Conservation (phyloP, 2,113 vertebrate species). For the Trichechus manatus region DNA sequence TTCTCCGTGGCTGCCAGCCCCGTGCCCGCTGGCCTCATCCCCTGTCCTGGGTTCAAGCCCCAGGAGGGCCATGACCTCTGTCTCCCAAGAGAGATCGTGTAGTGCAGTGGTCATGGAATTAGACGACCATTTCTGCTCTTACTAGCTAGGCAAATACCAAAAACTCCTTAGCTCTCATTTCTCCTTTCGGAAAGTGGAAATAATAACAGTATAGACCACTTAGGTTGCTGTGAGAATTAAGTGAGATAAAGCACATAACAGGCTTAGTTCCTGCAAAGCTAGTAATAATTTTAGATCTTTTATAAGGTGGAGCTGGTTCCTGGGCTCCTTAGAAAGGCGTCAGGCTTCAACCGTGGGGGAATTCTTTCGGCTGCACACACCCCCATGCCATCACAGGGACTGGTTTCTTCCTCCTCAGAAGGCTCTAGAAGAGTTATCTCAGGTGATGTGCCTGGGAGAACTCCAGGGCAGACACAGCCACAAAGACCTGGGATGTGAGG, state of each 20-base stretch:
- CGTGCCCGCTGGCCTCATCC: background rate
- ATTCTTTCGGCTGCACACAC: background rate
- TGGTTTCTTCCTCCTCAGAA: slow-evolving; percentile 31
- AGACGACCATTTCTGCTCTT: background rate
- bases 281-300: background rate
- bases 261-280: background rate
- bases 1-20: background rate
- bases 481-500: background rate
- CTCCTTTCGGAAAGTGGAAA: slow-evolving; percentile 4
- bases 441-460: background rate
- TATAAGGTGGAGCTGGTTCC: background rate
- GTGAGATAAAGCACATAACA: background rate
- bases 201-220: background rate
- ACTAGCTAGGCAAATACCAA: background rate
- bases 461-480: background rate
- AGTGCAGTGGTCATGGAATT: background rate
- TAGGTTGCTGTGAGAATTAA: background rate
- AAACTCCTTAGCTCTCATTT: background rate
- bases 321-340: background rate
- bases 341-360: background rate
- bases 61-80: background rate
- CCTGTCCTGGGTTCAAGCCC: background rate
- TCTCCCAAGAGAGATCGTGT: background rate
- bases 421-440: slow-evolving; percentile 22
- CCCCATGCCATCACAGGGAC: background rate